Percentiles rank a stretch among this genome's conserved stretches.
Conservation (phyloP, 2,888 invertebrate species). For the Tipula unca region DNA sequence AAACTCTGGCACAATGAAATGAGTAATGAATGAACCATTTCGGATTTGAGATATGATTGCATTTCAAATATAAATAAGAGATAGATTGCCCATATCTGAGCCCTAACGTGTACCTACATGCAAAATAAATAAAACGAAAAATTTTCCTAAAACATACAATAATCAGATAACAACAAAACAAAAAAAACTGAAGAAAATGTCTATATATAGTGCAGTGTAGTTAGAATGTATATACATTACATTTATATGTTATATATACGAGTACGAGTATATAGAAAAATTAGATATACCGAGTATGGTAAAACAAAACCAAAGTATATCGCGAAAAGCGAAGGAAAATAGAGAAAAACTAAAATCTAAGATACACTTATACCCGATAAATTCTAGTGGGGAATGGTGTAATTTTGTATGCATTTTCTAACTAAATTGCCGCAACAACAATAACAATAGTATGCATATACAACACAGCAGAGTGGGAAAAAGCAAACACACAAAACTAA, state of each 20-base stretch:
- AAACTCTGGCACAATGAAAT: too few species aligned
- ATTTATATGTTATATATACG: neutral
- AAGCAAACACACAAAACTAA: neutral
- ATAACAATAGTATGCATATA: neutral
- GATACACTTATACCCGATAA: neutral
- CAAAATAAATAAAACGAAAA: neutral
- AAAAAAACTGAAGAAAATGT: neutral
- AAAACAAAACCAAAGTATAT: neutral
- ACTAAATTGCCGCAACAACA: neutral
- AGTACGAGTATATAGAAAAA: neutral
- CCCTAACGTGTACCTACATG: neutral
- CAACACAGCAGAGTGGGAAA: neutral
- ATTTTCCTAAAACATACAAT: neutral
- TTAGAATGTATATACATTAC: neutral
- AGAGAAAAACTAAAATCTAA: neutral
- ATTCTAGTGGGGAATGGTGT: neutral
- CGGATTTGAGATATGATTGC: too few species aligned
- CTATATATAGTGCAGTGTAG: neutral
- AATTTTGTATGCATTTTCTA: neutral
- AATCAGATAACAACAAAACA: neutral
- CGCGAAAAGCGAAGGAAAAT: neutral
- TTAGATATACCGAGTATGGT: neutral
- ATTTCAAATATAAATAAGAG: too few species aligned
- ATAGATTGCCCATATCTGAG: neutral
- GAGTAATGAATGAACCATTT: too few species aligned